Conservation (phyloP, 92 coral and sea anemone genomes). For the Palythoa heliodiscus region DNA sequence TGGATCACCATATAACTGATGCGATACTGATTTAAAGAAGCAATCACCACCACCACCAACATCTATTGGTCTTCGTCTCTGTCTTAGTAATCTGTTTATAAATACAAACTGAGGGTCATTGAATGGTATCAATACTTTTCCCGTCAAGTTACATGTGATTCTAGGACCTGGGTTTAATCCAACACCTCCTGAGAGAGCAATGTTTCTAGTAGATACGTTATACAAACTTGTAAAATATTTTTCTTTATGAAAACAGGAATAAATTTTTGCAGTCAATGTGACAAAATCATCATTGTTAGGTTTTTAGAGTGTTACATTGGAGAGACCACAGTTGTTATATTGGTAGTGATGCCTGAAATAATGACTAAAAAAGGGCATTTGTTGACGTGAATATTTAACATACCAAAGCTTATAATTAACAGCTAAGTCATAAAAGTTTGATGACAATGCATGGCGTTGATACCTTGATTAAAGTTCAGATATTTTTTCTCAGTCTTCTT, state of each 20-base stretch:
- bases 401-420: neutral
- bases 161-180: neutral
- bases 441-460: neutral
- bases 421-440: neutral
- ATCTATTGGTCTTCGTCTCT: neutral
- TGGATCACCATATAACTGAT: constrained; percentile 3
- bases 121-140: neutral
- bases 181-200: neutral
- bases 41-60: neutral
- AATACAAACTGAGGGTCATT: neutral
- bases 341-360: neutral
- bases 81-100: neutral
- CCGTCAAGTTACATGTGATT: neutral
- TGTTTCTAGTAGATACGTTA: neutral
- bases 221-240: neutral
- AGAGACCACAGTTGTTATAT: neutral
- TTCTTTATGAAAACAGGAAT: no score
- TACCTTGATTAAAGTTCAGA: neutral
- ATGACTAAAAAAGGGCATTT: neutral
- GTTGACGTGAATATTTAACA: neutral
- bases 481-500: neutral
- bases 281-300: no score
- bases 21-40: neutral
- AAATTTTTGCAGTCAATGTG: no score
- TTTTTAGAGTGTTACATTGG: no score